Base-by-base conservation (phyloP, 1,140 invertebrate genomes). In the Eubasilissa regina region DNA sequence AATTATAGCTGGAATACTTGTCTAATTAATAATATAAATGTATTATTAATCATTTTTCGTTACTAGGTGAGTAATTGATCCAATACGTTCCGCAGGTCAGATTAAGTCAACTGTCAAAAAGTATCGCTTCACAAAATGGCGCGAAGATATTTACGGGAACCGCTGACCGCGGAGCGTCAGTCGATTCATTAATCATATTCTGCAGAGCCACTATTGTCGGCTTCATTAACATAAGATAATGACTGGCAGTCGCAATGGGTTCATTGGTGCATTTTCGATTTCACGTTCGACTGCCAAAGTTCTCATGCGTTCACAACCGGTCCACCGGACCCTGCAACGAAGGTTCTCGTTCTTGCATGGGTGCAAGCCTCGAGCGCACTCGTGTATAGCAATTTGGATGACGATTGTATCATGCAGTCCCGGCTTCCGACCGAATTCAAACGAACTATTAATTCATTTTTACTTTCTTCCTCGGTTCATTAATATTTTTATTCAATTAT, bases 251-350 rank as follows among this genome's bases (percentile, higher is more conserved):
- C 44, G 15, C 44, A 68, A 48, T 68, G 19, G 64, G 44, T 48
- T 21, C 64, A 68, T 44, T 21, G 64, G 64, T 48, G 64, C 64
- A 68, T 68, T 68, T 68, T 68, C 64, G 44, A 68, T 68, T 68
- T 47, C 64, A 68, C 64, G 64, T 47, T 12, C 19, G n/a, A 10
- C 64, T 48, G 64, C 6, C 44, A 68, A n/a, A 45, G 17, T 47
- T 68, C 64, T 15, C 8, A 21, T 45, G 15, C n/a, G n/a, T 15
- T 45, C 43, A 45, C 44, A n/a, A 17, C 15, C 64, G 45, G n/a
- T 15, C 7, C 43, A 15, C 43, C 62, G 45, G 11, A 66, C 62
- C 64, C 35, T 64, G 60, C 19, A 35, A 64, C 60, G 35, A 64
- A 64, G 60, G 60, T 12, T 25, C 60, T 13, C 35, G 21, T 64